Evolutionary conservation across 1,140 invertebrate species (phyloP).

Genomic region (Sesamia nonagrioides): DNA sequence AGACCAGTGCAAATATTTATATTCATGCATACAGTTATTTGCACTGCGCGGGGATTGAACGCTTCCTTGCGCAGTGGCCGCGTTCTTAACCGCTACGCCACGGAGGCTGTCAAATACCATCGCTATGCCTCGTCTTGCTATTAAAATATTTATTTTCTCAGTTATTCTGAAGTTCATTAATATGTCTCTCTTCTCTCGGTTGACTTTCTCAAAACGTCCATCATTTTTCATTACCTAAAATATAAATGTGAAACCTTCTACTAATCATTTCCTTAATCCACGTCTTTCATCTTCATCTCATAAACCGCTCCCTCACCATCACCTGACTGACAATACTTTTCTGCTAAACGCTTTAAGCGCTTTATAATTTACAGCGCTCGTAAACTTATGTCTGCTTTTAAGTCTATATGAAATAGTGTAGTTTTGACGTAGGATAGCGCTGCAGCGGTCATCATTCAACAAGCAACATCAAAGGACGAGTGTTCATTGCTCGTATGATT

Average conservation of each 20-base stretch:
- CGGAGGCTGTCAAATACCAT: too few relatives aligned
- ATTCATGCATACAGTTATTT: too few relatives aligned
- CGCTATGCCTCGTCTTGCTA: too few relatives aligned
- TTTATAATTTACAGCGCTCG: conserved; percentile 48
- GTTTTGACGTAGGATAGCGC: conserved; percentile 46
- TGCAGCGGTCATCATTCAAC: conserved; percentile 45
- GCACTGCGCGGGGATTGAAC: too few relatives aligned
- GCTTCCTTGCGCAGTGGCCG: too few relatives aligned
- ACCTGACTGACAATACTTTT: conserved; percentile 45
- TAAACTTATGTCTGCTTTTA: conserved; percentile 48
- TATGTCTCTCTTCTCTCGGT: not conserved
- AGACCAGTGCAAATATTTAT: too few relatives aligned
- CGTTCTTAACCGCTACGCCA: too few relatives aligned
- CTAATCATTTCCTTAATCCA: not conserved
- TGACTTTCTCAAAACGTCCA: not conserved
- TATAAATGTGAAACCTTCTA: not conserved
- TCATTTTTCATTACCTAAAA: not conserved
- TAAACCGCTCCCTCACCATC: conserved; percentile 28
- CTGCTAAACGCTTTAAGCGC: conserved; percentile 40
- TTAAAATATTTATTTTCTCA: too few relatives aligned
- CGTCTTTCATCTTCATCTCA: conserved; percentile 32
- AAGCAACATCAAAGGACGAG: conserved; percentile 44
- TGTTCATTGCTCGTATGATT: conserved; percentile 44
- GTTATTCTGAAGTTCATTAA: too few relatives aligned
- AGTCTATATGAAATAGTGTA: conserved; percentile 47